Evolutionary conservation across 2,113 vertebrate species (phyloP).

Genomic region (Osmerus mordax): DNA sequence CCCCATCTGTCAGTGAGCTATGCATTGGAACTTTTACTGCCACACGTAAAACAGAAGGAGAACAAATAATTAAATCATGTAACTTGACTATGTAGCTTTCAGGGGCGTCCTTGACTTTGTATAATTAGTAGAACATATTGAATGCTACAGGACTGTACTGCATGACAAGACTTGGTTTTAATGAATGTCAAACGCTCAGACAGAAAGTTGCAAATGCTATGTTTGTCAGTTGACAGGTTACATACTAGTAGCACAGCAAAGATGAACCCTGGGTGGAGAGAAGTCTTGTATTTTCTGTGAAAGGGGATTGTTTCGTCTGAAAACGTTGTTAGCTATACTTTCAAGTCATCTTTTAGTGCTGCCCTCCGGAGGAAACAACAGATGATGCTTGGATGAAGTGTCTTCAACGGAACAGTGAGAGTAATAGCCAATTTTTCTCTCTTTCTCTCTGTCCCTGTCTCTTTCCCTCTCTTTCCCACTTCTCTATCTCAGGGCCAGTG

Average conservation of each 20-base stretch:
- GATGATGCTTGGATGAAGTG: conserved; percentile 52
- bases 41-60: neutral
- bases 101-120: too few relatives aligned
- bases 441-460: conserved; percentile 25
- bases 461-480: conserved; percentile 23
- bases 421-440: conserved; percentile 41
- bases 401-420: conserved; percentile 49
- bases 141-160: too few relatives aligned
- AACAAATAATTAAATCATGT: too few relatives aligned
- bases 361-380: conserved; percentile 56
- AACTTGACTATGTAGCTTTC: too few relatives aligned
- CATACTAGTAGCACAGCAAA: neutral
- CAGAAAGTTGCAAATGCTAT: too few relatives aligned
- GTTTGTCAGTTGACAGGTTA: too few relatives aligned
- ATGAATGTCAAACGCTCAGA: too few relatives aligned
- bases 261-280: too few relatives aligned
- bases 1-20: conserved; percentile 20
- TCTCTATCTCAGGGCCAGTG: conserved; percentile 31
- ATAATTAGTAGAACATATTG: too few relatives aligned
- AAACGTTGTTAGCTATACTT: neutral
- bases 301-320: neutral
- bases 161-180: too few relatives aligned
- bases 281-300: neutral
- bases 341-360: conserved; percentile 26
- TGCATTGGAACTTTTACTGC: neutral